Conservation (phyloP, 2,113 vertebrate species). For the Sapayoa aenigma region DNA sequence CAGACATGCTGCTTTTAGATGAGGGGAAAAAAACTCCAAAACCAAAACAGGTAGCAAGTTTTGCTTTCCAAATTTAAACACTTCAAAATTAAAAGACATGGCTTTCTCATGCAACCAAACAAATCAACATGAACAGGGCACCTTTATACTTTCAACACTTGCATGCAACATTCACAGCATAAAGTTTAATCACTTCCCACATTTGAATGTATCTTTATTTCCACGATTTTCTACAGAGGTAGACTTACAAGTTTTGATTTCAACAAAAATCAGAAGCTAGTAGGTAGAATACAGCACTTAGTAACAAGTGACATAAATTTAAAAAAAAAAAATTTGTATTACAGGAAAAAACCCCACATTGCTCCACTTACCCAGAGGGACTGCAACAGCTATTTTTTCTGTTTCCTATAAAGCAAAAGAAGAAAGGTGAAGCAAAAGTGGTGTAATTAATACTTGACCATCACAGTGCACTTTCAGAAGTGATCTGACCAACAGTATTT, state of each 20-base stretch:
- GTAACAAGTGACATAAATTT: not conserved
- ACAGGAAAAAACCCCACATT: not conserved
- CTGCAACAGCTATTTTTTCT: not conserved
- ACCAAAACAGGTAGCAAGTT: not conserved
- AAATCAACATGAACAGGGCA: not conserved
- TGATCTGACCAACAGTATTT: not conserved
- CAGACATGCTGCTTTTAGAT: not conserved
- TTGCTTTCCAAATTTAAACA: not conserved
- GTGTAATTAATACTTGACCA: not conserved
- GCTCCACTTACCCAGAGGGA: not conserved
- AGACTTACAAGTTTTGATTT: not conserved
- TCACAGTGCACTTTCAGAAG: not conserved
- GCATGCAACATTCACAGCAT: not conserved
- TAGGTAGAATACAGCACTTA: not conserved
- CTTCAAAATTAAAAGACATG: not conserved
- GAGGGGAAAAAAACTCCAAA: not conserved
- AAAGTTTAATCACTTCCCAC: not conserved
- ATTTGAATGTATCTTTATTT: not conserved
- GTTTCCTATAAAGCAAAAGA: conserved; percentile 13
- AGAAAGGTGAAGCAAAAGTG: not conserved
- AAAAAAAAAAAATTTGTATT: not conserved
- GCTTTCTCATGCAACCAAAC: not conserved
- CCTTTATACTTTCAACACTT: not conserved
- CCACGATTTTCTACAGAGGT: not conserved
- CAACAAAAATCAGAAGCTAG: not conserved